Conservation (phyloP, 2,113 vertebrate genomes). For the Sphaerodactylus townsendi region DNA sequence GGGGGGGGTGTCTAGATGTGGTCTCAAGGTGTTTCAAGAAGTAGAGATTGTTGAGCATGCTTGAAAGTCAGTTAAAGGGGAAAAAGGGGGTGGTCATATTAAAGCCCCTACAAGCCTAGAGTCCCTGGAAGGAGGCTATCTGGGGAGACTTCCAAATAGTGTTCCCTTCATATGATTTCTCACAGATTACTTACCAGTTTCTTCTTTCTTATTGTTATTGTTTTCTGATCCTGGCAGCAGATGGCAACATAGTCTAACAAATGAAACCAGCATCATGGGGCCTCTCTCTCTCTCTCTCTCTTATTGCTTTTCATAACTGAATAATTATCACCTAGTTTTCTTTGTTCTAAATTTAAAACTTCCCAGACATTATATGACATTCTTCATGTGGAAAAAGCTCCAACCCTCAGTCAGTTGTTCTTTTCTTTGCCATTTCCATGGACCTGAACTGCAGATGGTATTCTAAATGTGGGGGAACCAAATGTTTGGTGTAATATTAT, state of each 20-base stretch:
- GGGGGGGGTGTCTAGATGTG: too few relatives aligned
- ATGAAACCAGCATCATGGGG: background rate
- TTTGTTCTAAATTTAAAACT: background rate
- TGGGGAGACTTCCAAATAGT: too few relatives aligned
- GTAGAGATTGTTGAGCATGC: too few relatives aligned
- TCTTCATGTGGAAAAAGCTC: background rate
- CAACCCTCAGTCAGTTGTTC: too few relatives aligned
- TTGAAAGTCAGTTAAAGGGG: too few relatives aligned
- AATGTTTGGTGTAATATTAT: background rate
- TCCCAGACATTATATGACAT: background rate
- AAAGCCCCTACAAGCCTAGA: too few relatives aligned
- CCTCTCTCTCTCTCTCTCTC: background rate
- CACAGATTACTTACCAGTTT: too few relatives aligned
- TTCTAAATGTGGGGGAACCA: background rate
- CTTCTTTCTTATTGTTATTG: background rate
- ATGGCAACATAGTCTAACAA: constrained; percentile 49
- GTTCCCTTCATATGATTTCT: too few relatives aligned
- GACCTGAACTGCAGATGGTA: too few relatives aligned
- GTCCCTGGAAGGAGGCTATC: too few relatives aligned
- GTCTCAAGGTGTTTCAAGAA: too few relatives aligned
- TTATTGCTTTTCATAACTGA: background rate
- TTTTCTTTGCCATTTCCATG: background rate
- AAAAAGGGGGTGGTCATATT: too few relatives aligned
- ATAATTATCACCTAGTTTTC: background rate
- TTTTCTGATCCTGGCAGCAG: constrained; percentile 24